A percentile compares a stretch with the other conserved stretches of the same genome.
Evolutionary conservation across 2,797 vertebrate genomes (phyloP).

Genomic region (Manis pentadactyla): DNA sequence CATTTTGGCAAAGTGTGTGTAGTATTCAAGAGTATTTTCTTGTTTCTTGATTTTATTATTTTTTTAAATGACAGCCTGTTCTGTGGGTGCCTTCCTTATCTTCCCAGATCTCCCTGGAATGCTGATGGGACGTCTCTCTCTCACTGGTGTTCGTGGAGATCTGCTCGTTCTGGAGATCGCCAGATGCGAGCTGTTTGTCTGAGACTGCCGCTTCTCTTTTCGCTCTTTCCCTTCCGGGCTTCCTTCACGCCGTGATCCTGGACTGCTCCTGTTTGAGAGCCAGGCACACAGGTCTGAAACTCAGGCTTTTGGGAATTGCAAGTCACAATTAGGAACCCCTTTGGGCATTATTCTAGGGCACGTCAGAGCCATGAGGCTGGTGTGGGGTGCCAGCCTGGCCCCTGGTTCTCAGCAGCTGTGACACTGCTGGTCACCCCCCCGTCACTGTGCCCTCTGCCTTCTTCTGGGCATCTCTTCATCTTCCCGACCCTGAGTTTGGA

Average conservation of each 20-base stretch:
- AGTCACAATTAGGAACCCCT: background rate
- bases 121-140: background rate
- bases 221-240: background rate
- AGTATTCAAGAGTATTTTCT: background rate
- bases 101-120: background rate
- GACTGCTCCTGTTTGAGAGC: background rate
- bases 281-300: background rate
- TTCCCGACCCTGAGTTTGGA: background rate
- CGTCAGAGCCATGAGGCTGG: background rate
- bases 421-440: background rate
- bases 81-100: background rate
- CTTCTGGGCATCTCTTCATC: background rate
- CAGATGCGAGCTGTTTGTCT: background rate
- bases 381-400: background rate
- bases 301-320: background rate
- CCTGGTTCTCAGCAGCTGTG: background rate
- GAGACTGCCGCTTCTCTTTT: background rate
- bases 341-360: background rate
- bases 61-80: background rate
- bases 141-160: background rate
- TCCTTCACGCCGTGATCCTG: background rate
- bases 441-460: background rate
- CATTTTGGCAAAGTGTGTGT: background rate
- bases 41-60: background rate
- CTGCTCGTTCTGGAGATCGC: background rate